Conservation (phyloP, 2,113 vertebrate genomes). For the Takifugu flavidus region DNA sequence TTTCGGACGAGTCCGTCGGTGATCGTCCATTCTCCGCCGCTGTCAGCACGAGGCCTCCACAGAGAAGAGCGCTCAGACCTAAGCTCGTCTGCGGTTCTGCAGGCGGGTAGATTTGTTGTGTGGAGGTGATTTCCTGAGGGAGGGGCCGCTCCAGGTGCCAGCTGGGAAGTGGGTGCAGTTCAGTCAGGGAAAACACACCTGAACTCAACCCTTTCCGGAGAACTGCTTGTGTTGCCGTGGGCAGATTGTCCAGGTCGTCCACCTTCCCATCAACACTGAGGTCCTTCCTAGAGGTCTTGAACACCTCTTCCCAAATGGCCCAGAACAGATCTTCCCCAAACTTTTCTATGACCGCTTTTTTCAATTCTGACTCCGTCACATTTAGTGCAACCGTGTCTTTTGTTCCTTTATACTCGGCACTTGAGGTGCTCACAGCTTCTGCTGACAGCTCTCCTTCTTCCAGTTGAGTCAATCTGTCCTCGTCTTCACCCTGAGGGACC, state of each 20-base stretch:
- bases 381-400: slow-evolving; percentile 40
- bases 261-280: slow-evolving; percentile 9
- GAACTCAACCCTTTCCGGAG: slow-evolving; percentile 18
- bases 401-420: slow-evolving; percentile 40
- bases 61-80: slow-evolving; percentile 16
- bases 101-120: slow-evolving; percentile 8
- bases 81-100: slow-evolving; percentile 17
- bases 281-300: slow-evolving; percentile 12
- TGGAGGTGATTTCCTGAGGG: neutral
- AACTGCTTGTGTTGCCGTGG: slow-evolving; percentile 1
- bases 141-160: slow-evolving; percentile 14
- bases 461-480: slow-evolving; percentile 30
- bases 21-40: too few relatives aligned
- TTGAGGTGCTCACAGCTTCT: slow-evolving; percentile 44
- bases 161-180: slow-evolving; percentile 22
- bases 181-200: slow-evolving; percentile 22
- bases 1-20: too few relatives aligned
- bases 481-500: slow-evolving; percentile 49
- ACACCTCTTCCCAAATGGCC: slow-evolving; percentile 47
- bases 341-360: slow-evolving; percentile 37
- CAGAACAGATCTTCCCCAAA: slow-evolving; percentile 51
- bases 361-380: slow-evolving; percentile 23
- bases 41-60: neutral
- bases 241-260: neutral
- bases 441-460: slow-evolving; percentile 50